Evolutionary conservation across 2,113 vertebrate species (phyloP).

Genomic region (Tautogolabrus adspersus): DNA sequence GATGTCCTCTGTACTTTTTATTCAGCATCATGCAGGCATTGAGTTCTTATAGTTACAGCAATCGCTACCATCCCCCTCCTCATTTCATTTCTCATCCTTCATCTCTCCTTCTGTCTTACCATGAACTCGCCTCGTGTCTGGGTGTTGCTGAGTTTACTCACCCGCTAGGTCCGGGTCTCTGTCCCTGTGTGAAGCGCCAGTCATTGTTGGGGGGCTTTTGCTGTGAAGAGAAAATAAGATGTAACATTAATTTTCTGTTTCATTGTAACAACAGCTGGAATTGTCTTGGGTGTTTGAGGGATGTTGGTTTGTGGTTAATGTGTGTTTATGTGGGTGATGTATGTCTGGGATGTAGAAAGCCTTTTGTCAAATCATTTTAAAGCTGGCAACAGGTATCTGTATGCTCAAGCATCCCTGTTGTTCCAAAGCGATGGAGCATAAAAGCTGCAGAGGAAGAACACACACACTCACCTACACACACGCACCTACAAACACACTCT

Average conservation of each 20-base stretch:
- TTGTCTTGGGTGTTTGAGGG: background rate
- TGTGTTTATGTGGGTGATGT: constrained; percentile 26
- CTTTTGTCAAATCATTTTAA: constrained; percentile 41
- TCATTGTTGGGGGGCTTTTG: constrained; percentile 97
- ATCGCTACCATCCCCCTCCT: constrained; percentile 7
- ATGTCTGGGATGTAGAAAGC: constrained; percentile 15
- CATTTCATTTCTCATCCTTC: background rate
- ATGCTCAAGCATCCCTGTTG: constrained; percentile 56
- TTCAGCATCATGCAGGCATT: background rate
- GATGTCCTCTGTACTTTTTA: background rate
- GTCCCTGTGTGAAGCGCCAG: constrained; percentile 98
- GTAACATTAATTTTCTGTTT: constrained; percentile 52
- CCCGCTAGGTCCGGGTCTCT: constrained; percentile 98
- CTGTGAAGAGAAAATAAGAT: constrained; percentile 83
- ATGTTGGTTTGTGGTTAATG: constrained; percentile 19
- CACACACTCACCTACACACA: background rate
- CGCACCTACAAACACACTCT: background rate
- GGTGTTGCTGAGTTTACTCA: constrained; percentile 79
- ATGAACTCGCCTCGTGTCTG: constrained; percentile 1
- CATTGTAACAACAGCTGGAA: constrained; percentile 1
- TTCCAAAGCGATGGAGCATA: constrained; percentile 33
- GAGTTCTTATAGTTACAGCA: constrained; percentile 2
- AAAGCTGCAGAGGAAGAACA: constrained; percentile 22
- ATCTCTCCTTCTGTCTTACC: constrained; percentile 5
- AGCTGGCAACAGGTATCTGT: constrained; percentile 38